phyloP scores from a whole-genome alignment of 2,888 invertebrate genomes.

The Branchipolynoe longqiensis region DNA sequence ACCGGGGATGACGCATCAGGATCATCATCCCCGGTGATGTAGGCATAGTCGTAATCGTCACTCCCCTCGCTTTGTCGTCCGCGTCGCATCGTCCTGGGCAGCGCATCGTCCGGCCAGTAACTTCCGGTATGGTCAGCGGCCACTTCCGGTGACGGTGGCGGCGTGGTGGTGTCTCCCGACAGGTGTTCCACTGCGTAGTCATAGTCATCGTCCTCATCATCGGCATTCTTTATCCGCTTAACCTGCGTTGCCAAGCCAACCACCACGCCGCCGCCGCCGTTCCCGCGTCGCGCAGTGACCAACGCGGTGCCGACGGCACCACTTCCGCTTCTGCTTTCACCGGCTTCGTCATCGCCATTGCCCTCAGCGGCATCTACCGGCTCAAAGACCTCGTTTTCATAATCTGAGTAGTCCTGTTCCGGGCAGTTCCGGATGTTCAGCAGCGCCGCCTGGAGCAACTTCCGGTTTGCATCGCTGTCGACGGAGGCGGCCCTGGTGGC shows the following conservation, averaged over 20 bases:
- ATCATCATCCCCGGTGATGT: background rate
- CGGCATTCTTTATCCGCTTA: too few species aligned
- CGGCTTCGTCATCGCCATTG: too few species aligned
- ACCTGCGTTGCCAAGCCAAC: too few species aligned
- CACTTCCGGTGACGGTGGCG: too few species aligned
- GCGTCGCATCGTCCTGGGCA: background rate
- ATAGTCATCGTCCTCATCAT: background rate
- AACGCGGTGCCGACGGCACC: too few species aligned
- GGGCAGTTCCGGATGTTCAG: background rate
- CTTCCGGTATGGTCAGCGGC: background rate
- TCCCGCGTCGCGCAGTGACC: too few species aligned
- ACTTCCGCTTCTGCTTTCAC: too few species aligned
- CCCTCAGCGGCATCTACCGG: background rate
- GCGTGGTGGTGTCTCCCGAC: too few species aligned
- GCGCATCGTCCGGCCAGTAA: background rate
- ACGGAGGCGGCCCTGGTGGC: too few species aligned
- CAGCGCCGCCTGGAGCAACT: background rate
- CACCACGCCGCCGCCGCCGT: too few species aligned
- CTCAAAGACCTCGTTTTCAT: slow-evolving; percentile 36
- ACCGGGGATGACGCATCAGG: too few species aligned
- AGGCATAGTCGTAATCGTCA: slow-evolving; percentile 19
- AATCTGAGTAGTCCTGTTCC: slow-evolving; percentile 26
- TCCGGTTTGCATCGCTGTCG: background rate
- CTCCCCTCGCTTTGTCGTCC: background rate
- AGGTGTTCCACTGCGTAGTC: too few species aligned